These are phyloP conservation scores for Malurus splendens DNA, from an alignment of 2,797 vertebrate genomes.

Conservation along the genomic window DNA sequence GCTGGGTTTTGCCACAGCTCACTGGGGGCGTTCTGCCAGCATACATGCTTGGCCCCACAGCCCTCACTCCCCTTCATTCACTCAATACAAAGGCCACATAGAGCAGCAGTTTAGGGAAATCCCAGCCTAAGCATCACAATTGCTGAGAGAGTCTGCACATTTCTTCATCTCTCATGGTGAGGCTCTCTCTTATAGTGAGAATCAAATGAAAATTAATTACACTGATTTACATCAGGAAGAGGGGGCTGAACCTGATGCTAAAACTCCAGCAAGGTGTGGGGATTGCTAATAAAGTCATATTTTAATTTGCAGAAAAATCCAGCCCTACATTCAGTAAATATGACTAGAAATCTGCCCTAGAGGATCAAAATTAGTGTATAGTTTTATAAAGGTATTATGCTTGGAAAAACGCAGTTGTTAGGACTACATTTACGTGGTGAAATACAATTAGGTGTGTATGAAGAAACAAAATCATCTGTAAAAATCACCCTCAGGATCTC, in stretches of 20 bases:
- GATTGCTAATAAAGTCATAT: background rate
- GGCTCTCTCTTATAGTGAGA: background rate
- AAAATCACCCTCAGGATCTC: background rate
- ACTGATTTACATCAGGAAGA: background rate
- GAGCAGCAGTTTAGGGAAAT: background rate
- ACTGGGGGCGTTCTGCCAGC: background rate
- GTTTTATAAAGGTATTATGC: background rate
- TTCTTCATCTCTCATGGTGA: background rate
- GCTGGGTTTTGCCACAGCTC: background rate
- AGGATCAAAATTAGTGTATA: background rate
- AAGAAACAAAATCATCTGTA: background rate
- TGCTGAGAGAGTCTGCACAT: background rate
- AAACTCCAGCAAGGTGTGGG: background rate
- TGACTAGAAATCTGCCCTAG: background rate
- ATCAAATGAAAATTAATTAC: background rate
- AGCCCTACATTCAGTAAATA: background rate
- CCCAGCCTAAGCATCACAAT: background rate
- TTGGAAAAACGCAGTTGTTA: background rate
- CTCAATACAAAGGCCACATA: rapidly evolving
- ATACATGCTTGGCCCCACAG: too few relatives aligned
- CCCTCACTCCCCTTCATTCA: background rate
- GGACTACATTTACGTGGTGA: background rate
- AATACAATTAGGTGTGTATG: background rate
- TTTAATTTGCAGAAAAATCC: background rate
- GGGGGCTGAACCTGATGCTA: background rate